These are phyloP conservation scores for Danio kyathit DNA, from an alignment of 2,797 vertebrate species.

Conservation along the genomic window DNA sequence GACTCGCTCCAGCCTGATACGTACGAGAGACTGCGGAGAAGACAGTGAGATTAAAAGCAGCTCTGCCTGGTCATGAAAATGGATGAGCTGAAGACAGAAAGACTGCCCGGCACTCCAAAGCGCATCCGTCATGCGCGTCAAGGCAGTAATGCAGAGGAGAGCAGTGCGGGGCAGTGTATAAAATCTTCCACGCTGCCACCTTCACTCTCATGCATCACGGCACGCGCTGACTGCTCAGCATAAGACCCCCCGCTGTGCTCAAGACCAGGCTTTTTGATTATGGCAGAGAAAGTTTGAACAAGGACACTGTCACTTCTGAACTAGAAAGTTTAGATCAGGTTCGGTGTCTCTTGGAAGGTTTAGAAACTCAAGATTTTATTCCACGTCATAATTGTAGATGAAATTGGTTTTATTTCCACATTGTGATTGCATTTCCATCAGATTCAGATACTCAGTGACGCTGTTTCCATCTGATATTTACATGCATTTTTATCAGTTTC, in stretches of 20 bases:
- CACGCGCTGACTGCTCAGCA: slow-evolving; percentile 56
- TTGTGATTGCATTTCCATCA: background rate
- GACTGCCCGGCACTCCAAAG: slow-evolving; percentile 58
- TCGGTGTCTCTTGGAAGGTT: background rate
- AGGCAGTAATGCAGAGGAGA: slow-evolving; percentile 62
- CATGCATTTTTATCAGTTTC: too few species aligned
- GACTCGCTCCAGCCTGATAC: background rate
- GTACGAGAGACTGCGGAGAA: background rate
- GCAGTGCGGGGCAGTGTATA: slow-evolving; percentile 61
- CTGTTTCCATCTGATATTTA: too few species aligned
- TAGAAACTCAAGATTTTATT: background rate
- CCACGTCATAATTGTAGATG: background rate
- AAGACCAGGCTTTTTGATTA: slow-evolving; percentile 12
- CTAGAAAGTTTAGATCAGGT: background rate
- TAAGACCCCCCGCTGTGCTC: slow-evolving; percentile 28
- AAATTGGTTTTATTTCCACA: background rate
- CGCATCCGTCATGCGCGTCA: slow-evolving; percentile 64
- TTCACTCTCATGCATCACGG: slow-evolving; percentile 60
- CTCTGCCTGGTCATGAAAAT: slow-evolving; percentile 71
- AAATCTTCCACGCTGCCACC: slow-evolving; percentile 65
- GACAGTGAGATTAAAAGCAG: slow-evolving; percentile 65
- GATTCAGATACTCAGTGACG: background rate
- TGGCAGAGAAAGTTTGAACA: slow-evolving; percentile 2
- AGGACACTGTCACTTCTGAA: background rate
- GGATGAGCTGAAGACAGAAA: slow-evolving; percentile 71